These are phyloP conservation scores for Mercenaria mercenaria DNA, from an alignment of 1,140 invertebrate genomes.

Conservation along the genomic window DNA sequence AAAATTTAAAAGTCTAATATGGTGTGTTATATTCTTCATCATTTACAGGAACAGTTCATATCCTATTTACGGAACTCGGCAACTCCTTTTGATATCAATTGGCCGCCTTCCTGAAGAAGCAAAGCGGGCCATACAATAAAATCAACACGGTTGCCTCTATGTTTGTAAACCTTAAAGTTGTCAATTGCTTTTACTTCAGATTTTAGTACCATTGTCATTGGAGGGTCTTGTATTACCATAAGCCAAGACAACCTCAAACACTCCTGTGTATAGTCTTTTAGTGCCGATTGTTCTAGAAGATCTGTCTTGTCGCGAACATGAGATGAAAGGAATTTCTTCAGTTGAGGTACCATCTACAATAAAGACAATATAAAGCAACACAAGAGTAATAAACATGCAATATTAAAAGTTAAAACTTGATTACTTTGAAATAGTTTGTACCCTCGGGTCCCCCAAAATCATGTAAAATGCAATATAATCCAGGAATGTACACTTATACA, in stretches of 20 bases:
- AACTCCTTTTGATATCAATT: not conserved
- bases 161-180: not conserved
- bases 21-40: too few relatives aligned
- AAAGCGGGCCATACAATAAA: not conserved
- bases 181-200: not conserved
- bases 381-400: too few relatives aligned
- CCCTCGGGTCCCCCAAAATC: too few relatives aligned
- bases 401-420: too few relatives aligned
- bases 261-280: not conserved
- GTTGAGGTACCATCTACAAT: not conserved
- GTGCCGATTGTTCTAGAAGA: not conserved
- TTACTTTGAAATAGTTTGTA: too few relatives aligned
- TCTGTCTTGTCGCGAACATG: not conserved
- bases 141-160: not conserved
- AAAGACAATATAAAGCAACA: too few relatives aligned
- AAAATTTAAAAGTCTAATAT: too few relatives aligned
- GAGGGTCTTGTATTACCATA: not conserved
- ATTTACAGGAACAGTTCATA: too few relatives aligned
- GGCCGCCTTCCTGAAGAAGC: not conserved
- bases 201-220: not conserved
- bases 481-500: too few relatives aligned
- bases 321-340: not conserved
- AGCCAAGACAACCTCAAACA: not conserved
- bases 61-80: not conserved
- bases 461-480: too few relatives aligned